A percentile compares a stretch with the other conserved stretches of the same genome.
These are phyloP conservation scores for Ophion slaviceki DNA, from an alignment of 2,888 invertebrate species.

Conservation along the genomic window DNA sequence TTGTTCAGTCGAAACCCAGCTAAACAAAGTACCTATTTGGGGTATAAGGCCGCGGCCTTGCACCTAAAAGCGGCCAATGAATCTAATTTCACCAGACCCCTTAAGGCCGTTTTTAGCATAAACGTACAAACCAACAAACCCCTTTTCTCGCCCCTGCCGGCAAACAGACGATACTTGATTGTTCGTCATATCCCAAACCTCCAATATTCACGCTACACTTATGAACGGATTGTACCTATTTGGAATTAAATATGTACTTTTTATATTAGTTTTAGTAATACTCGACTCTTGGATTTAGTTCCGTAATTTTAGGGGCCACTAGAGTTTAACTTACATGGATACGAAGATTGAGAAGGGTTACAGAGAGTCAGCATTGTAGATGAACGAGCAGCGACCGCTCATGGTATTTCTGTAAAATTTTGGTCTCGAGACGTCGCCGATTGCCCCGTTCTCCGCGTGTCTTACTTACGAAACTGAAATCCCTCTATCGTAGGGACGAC, in stretches of 20 bases:
- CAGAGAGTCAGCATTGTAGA: slow-evolving; percentile 2
- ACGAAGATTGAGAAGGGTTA: slow-evolving; percentile 21
- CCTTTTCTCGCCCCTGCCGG: too few relatives aligned
- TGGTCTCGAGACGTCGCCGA: slow-evolving; percentile 55
- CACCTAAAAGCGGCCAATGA: too few relatives aligned
- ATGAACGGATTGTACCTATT: too few relatives aligned
- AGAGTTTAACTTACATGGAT: background rate
- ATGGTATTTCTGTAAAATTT: slow-evolving; percentile 63
- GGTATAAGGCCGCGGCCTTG: too few relatives aligned
- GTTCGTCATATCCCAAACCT: too few relatives aligned
- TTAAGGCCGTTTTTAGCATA: too few relatives aligned
- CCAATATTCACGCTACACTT: too few relatives aligned
- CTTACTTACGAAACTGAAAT: slow-evolving; percentile 70
- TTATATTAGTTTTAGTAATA: background rate
- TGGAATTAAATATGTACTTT: background rate
- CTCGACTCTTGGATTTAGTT: too few relatives aligned
- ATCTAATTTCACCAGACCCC: too few relatives aligned
- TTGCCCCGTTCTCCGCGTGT: slow-evolving; percentile 62
- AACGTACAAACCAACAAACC: too few relatives aligned
- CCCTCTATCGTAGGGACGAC: slow-evolving; percentile 59
- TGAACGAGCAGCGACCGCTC: slow-evolving; percentile 21
- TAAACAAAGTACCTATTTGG: too few relatives aligned
- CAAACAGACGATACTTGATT: too few relatives aligned
- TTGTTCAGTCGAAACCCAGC: background rate
- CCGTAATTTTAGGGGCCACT: background rate